Evolutionary conservation across 2,797 vertebrate species (phyloP), one percentile per base, ranked within the genome.

Genomic region (Enteromius radiatus): DNA sequence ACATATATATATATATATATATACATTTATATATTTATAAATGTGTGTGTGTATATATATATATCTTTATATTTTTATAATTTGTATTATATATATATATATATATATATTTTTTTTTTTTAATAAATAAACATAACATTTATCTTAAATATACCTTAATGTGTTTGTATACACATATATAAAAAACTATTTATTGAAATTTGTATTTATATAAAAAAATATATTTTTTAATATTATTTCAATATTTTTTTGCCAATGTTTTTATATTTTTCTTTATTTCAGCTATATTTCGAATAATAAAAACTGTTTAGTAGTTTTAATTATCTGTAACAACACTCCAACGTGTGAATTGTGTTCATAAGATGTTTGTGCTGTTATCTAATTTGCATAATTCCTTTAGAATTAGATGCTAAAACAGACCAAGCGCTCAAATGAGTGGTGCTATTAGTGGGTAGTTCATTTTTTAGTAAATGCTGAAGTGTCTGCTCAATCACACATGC

Each of bases 391-490:
- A 45, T 64, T 47, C 14, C 5, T 47, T 15, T 33, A 5, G 75
- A 76, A 45, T 77, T n/a, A 63, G 26, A 26, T 1, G 3, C 36
- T 43, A 61, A 59, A 41, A 61, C 8, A 61, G 54, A 76, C 15
- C 2, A 9, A 1, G 1, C 15, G 0, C 8, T 5, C 36, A 12
- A 63, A 63, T 65, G 59, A 65, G 12, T 1, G 1, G 26, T 31
- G n/a, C 74, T 76, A 43, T 43, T 63, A 76, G 8, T 63, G 38
- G 75, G 14, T 31, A 36, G 71, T 74, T 74, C 17, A 63, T 64
- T 65, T 31, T 74, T 49, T 26, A 15, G 17, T 76, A 64, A 81
- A 64, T 45, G 54, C 41, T 26, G 68, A 74, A 74, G 69, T 75
- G 61, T 65, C 59, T 33, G 43, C 61, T 45, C 79, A 71, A 45